Evolutionary conservation across 2,888 invertebrate species (phyloP), one percentile per base, ranked within the genome.

Genomic region (Geophilus truncorum): DNA sequence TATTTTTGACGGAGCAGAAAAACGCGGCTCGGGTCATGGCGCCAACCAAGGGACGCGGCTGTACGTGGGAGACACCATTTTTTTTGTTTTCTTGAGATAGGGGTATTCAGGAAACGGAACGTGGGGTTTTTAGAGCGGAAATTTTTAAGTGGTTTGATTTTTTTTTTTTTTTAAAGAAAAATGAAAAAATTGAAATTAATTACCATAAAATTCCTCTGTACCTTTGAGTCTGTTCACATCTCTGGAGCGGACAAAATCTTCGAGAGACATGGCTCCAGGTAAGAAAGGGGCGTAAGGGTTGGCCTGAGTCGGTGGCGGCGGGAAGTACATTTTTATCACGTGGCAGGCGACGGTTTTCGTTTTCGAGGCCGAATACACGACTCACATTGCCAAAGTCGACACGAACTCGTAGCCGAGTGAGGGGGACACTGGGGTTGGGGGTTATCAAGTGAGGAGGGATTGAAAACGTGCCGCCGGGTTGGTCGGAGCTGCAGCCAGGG

Each of bases 211-310:
- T 76, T 76, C 34, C 28, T 32, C 76, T 30, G 25, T 78, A 78
- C 78, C 78, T 78, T 78, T 78, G 78, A 78, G 78, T 78, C 78
- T 32, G 40, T 40, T 78, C 32, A 78, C 36, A 40, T 78, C 78
- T 25, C 36, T 30, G 30, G 78, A 36, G 23, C 78, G 30, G 36
- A 78, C 25, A 36, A 78, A 78, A 78, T 78, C 78, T 78, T 78
- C 78, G 34, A 78, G 78, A 15, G 78, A 78, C 78, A 34, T 78
- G 18, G 78, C 78, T 25, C 78, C 78, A 25, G 78, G 78, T 40
- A 78, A 40, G 78, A 36, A 78, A 18, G 78, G 25, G 40, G 78
- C 36, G 15, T 78, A 78, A 25, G 78, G 25, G 34, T 30, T 25
- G 40, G 78, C 36, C 21, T 78, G 78, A 25, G 32, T 36, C 25